Conservation (phyloP, 2,797 vertebrate species). For the Falco naumanni region DNA sequence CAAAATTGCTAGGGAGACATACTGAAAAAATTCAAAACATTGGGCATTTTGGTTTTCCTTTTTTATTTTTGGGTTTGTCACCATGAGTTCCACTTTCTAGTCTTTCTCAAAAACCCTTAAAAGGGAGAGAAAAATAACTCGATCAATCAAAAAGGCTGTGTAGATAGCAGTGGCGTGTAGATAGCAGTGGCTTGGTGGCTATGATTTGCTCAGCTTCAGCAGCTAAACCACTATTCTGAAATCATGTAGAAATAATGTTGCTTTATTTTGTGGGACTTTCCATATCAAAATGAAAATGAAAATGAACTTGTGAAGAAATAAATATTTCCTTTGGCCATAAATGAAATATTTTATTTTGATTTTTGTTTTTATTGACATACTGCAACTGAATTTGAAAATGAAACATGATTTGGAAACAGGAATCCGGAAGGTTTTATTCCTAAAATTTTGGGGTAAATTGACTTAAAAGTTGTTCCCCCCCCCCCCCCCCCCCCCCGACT, state of each 20-base stretch:
- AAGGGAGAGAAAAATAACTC: not conserved
- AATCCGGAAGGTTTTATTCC: not conserved
- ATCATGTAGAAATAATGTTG: not conserved
- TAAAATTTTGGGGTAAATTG: not conserved
- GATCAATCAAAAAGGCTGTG: not conserved
- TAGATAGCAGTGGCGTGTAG: not conserved
- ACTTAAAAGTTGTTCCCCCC: not conserved
- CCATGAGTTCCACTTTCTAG: not conserved
- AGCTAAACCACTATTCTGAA: not conserved
- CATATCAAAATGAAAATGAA: not conserved
- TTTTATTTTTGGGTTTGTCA: not conserved
- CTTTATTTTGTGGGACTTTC: not conserved
- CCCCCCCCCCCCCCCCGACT: accelerated
- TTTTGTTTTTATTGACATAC: not conserved
- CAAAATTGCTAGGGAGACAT: not conserved
- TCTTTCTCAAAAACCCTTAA: not conserved
- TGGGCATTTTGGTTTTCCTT: not conserved
- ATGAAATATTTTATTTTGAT: not conserved
- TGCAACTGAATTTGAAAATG: not conserved
- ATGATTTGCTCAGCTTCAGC: not conserved
- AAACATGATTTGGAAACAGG: not conserved
- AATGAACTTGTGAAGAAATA: not conserved
- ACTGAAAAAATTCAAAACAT: not conserved
- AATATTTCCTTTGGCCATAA: not conserved
- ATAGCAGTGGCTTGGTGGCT: not conserved